Base-by-base conservation (phyloP, 2,797 vertebrate species). In the Coregonus sp. region DNA sequence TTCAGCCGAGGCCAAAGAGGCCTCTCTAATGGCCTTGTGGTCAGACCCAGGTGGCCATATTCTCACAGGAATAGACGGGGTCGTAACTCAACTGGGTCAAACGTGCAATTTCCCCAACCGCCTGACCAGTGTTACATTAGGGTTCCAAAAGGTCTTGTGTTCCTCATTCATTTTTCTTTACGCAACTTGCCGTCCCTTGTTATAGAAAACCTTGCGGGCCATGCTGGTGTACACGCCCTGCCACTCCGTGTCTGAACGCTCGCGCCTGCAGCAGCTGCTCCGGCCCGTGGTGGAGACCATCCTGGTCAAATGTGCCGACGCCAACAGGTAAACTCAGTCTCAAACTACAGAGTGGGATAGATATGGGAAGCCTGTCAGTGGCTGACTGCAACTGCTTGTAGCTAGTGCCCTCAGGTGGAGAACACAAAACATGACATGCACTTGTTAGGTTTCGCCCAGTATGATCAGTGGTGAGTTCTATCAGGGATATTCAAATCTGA, bases 191-290 rank as follows among this genome's bases (percentile, higher is more conserved):
- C 1, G 0, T 63, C 20, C 29, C 9, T 76, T 56, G 75, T 56
- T 50, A 12, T 83, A 97, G 96, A 97, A 97, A 96, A 96, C 96
- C 0, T 82, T 97, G 88, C 90, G 96, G 89, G 96, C 96, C 90
- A 97, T 97, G 96, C 92, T 97, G 82, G 96, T 96, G 1, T 97
- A 97, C 88, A 96, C 95, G 20, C 95, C 96, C 3, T 97, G 96
- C 89, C 95, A 96, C 82, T 93, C 92, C 54, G 78, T 88, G 54
- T 87, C 93, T 66, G 96, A 97, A 86, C 93, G 94, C 76, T 90
- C 92, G 77, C 94, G 94, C 76, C 90, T 97, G 78, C 96, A 97
- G 88, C 93, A 92, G 89, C 95, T 97, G 82, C 95, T 97, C 65
- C 94, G 93, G 84, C 96, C 96, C 52, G 96, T 97, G 74, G 95